These are phyloP conservation scores for Lamellibrachia luymesi DNA, from an alignment of 1,140 invertebrate genomes.

Conservation along the genomic window DNA sequence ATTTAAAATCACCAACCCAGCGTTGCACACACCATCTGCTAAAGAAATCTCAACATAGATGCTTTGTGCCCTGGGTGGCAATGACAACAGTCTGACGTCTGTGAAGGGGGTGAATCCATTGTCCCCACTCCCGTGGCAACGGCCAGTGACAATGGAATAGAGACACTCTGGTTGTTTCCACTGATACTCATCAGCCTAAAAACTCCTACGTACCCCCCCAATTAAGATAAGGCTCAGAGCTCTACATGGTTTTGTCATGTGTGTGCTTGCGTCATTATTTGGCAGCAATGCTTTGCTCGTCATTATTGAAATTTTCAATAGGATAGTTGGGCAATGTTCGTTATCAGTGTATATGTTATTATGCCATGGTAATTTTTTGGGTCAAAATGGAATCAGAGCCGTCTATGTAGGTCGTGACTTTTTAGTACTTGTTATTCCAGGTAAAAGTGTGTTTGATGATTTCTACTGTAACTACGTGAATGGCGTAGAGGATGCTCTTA, in stretches of 20 bases:
- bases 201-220: not conserved
- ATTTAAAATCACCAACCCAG: not conserved
- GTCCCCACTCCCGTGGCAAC: not conserved
- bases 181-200: not conserved
- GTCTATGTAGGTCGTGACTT: not conserved
- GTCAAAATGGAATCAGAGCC: not conserved
- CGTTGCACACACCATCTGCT: not conserved
- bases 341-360: not conserved
- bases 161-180: not conserved
- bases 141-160: not conserved
- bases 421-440: not conserved
- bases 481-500: not conserved
- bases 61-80: not conserved
- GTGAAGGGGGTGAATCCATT: constrained; percentile 3
- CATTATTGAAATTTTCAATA: not conserved
- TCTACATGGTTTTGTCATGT: not conserved
- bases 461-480: not conserved
- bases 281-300: not conserved
- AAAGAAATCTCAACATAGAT: not conserved
- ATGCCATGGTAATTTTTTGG: not conserved
- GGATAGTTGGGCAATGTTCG: not conserved
- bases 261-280: not conserved
- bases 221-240: not conserved
- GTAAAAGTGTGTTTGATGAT: not conserved
- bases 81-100: not conserved